phyloP scores from a whole-genome alignment of 2,113 vertebrate genomes.

The Shinisaurus crocodilurus region DNA sequence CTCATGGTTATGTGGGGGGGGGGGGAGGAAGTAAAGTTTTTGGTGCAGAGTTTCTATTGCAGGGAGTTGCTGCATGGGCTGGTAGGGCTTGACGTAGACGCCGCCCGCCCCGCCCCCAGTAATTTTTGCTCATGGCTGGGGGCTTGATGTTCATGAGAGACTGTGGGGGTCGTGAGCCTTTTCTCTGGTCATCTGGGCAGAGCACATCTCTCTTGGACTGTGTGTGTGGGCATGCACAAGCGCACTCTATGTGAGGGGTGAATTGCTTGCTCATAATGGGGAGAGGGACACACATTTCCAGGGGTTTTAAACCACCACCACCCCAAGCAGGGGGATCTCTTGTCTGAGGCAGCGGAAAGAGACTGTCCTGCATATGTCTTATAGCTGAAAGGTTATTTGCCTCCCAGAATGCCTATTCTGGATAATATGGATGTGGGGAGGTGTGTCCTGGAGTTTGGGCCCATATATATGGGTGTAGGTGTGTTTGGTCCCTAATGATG shows the following conservation, averaged over 20 bases:
- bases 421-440: not conserved
- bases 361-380: not conserved
- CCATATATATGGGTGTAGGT: not conserved
- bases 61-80: not conserved
- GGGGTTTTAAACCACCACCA: not conserved
- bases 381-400: not conserved
- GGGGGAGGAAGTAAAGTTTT: too few relatives aligned
- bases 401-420: not conserved
- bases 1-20: not conserved
- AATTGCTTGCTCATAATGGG: not conserved
- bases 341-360: not conserved
- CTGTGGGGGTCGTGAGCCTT: not conserved
- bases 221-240: not conserved
- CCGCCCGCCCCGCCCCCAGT: too few relatives aligned
- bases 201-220: not conserved
- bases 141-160: not conserved
- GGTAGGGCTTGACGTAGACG: not conserved
- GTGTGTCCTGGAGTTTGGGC: not conserved
- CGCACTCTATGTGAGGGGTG: not conserved
- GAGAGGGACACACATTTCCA: not conserved
- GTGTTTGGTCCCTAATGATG: too few relatives aligned
- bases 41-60: not conserved
- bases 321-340: too few relatives aligned
- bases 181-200: too few relatives aligned
- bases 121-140: not conserved